Evolutionary conservation across 2,888 invertebrate genomes (phyloP).

Genomic region (Cosmopolites sordidus): DNA sequence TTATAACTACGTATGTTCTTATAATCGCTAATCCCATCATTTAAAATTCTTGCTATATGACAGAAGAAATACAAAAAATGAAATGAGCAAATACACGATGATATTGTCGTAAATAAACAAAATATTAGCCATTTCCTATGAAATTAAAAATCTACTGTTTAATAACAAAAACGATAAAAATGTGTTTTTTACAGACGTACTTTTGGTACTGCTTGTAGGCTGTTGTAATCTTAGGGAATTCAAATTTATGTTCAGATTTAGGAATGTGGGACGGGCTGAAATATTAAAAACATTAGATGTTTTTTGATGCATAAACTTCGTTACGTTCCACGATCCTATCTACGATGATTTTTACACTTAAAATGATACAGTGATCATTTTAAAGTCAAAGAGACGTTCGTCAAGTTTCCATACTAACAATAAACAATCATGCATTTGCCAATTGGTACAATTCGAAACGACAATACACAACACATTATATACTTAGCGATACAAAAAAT

Average conservation of each 20-base stretch:
- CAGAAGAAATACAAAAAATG: too few relatives aligned
- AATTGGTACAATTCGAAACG: slow-evolving; percentile 30
- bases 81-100: too few relatives aligned
- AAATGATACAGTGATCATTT: slow-evolving; percentile 35
- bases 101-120: slow-evolving; percentile 6
- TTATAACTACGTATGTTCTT: too few relatives aligned
- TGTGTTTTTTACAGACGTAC: slow-evolving; percentile 59
- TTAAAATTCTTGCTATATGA: too few relatives aligned
- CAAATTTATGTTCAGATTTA: slow-evolving; percentile 94
- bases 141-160: too few relatives aligned
- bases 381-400: slow-evolving; percentile 50
- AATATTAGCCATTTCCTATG: slow-evolving; percentile 11
- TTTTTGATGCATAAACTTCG: slow-evolving; percentile 12
- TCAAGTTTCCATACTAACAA: slow-evolving; percentile 38
- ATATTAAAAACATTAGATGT: slow-evolving; percentile 45
- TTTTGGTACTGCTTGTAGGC: slow-evolving; percentile 68
- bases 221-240: slow-evolving; percentile 87
- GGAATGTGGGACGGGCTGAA: slow-evolving; percentile 97
- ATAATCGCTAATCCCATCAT: too few relatives aligned
- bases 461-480: slow-evolving; percentile 6
- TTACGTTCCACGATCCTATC: slow-evolving; percentile 23
- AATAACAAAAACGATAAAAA: slow-evolving; percentile 19
- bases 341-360: slow-evolving; percentile 29
- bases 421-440: slow-evolving; percentile 42
- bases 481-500: too few relatives aligned